Percentiles rank a stretch among this genome's conserved stretches.
phyloP scores from a whole-genome alignment of 2,888 invertebrate genomes.

The Acronicta aceris region DNA sequence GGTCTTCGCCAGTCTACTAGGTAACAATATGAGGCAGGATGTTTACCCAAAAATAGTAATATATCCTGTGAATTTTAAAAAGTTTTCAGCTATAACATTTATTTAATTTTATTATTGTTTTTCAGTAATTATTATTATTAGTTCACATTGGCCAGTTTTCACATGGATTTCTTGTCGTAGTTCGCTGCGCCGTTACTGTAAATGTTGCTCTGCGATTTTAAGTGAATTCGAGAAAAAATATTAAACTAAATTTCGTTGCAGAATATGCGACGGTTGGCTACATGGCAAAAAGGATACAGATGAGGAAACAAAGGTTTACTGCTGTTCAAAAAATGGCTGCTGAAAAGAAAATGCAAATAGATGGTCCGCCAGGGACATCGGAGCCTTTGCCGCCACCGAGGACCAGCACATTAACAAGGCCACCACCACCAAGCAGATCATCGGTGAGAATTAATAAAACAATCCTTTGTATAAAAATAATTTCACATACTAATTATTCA shows the following conservation, averaged over 20 bases:
- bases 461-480: background rate
- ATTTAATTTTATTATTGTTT: background rate
- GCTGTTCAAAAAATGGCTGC: conserved; percentile 97
- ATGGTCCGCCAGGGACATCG: conserved; percentile 92
- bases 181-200: conserved; percentile 20
- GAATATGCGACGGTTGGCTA: conserved; percentile 99
- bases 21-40: conserved; percentile 81
- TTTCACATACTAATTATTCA: conserved; percentile 6
- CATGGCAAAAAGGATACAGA: conserved; percentile 98
- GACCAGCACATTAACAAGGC: conserved; percentile 91
- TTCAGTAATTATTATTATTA: conserved; percentile 4
- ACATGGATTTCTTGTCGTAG: conserved; percentile 4
- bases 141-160: conserved; percentile 5
- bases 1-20: conserved; percentile 99
- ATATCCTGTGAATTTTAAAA: background rate
- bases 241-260: conserved; percentile 78
- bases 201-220: conserved; percentile 41
- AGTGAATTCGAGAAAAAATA: conserved; percentile 10
- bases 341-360: conserved; percentile 95
- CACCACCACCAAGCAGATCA: conserved; percentile 81
- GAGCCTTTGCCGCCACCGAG: conserved; percentile 90
- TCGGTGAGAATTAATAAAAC: conserved; percentile 65
- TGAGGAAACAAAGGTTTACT: conserved; percentile 97
- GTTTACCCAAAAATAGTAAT: conserved; percentile 22
- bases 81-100: too few species aligned